phyloP scores from a whole-genome alignment of 2,888 invertebrate genomes.

The Himalopsyche tibetana region DNA sequence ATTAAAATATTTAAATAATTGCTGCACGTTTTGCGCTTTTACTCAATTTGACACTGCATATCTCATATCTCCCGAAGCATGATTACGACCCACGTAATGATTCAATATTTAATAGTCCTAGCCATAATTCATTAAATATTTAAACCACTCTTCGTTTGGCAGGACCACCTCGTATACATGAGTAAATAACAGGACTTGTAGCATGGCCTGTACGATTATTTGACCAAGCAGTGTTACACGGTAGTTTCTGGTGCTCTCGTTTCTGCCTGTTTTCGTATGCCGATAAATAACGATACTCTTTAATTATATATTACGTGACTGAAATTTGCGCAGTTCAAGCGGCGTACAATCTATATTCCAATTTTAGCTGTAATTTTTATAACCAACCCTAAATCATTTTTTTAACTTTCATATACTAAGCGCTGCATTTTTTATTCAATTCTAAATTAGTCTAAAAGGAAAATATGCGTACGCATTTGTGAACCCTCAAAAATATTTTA shows the following conservation, averaged over 20 bases:
- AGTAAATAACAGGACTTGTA: slow-evolving; percentile 15
- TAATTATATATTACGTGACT: slow-evolving; percentile 58
- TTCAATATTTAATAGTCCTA: slow-evolving; percentile 26
- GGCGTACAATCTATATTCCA: neutral
- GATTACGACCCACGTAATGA: slow-evolving; percentile 11
- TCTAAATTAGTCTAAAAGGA: no score
- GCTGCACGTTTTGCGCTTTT: neutral
- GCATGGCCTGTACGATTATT: neutral
- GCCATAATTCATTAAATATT: slow-evolving; percentile 25
- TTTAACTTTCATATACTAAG: neutral
- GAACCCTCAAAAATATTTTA: no score
- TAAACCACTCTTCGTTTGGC: slow-evolving; percentile 15
- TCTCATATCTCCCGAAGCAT: slow-evolving; percentile 1
- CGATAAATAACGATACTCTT: slow-evolving; percentile 52
- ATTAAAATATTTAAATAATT: neutral
- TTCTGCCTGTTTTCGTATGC: slow-evolving; percentile 38
- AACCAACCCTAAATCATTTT: neutral
- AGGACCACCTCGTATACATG: neutral
- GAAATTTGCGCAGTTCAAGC: slow-evolving; percentile 47
- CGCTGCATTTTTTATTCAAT: no score
- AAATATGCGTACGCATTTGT: no score
- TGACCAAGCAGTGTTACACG: slow-evolving; percentile 3
- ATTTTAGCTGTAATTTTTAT: neutral
- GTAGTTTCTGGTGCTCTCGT: slow-evolving; percentile 37
- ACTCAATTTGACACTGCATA: slow-evolving; percentile 9